Evolutionary conservation across 2,888 invertebrate species (phyloP).

Genomic region (Allygus modestus): DNA sequence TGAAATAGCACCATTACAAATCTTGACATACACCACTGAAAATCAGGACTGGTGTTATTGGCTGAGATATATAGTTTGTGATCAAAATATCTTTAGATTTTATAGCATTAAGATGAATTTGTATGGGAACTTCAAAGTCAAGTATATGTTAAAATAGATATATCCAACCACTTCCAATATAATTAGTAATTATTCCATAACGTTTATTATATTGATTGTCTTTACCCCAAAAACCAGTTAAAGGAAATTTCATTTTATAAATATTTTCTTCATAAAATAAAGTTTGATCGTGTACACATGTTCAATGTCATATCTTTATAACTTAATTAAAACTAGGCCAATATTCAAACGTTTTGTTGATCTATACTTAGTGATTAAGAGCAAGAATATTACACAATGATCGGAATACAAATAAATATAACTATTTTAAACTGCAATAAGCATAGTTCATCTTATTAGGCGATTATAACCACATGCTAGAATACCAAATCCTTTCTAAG

Average conservation of each 20-base stretch:
- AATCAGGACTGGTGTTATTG: no score
- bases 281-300: background rate
- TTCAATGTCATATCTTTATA: background rate
- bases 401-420: no score
- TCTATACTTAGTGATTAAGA: background rate
- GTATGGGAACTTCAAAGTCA: no score
- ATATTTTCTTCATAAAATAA: background rate
- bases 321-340: background rate
- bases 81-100: no score
- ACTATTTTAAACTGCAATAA: background rate
- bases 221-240: background rate
- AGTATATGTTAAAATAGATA: no score
- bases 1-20: background rate
- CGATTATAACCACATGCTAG: constrained; percentile 12
- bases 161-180: no score
- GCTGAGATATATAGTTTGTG: no score
- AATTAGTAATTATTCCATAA: no score
- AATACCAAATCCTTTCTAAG: background rate
- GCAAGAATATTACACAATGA: background rate
- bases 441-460: background rate
- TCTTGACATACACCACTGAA: background rate
- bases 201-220: background rate
- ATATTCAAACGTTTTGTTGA: background rate
- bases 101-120: no score
- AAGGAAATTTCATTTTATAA: no score